Evolutionary conservation across 1,140 invertebrate genomes (phyloP).

Genomic region (Cydia pomonella): DNA sequence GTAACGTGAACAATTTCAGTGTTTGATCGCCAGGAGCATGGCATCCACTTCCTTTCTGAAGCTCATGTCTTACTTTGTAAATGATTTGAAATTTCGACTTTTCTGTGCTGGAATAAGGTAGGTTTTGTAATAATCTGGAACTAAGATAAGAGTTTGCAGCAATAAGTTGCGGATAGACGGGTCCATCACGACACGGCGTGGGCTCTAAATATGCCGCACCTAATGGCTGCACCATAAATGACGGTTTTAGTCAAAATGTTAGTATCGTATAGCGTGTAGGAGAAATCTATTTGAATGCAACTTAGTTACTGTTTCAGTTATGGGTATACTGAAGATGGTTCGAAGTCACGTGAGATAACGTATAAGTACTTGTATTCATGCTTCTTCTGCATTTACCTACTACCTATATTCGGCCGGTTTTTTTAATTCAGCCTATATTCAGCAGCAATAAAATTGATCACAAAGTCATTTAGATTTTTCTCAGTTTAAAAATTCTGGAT

Average conservation of each 20-base stretch:
- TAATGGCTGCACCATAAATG: conserved; percentile 27
- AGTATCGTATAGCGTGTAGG: conserved; percentile 1
- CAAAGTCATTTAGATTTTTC: too few species aligned
- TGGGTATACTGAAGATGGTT: not conserved
- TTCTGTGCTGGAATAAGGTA: not conserved
- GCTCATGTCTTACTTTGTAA: not conserved
- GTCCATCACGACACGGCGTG: conserved; percentile 28
- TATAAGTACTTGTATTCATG: not conserved
- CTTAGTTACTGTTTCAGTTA: conserved; percentile 6
- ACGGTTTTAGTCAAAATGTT: conserved; percentile 29
- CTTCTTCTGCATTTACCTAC: not conserved
- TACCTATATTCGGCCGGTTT: too few species aligned
- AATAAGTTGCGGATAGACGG: conserved; percentile 27
- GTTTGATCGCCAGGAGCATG: conserved; percentile 40
- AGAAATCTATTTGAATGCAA: conserved; percentile 26
- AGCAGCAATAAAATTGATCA: too few species aligned
- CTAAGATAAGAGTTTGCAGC: not conserved
- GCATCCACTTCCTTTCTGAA: conserved; percentile 25
- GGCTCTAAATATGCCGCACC: conserved; percentile 27
- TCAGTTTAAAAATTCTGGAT: too few species aligned
- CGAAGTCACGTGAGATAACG: not conserved
- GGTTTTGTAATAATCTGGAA: not conserved
- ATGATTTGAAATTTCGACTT: not conserved
- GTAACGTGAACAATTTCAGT: conserved; percentile 48
- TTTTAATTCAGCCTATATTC: too few species aligned